Evolutionary conservation across 2,797 vertebrate genomes (phyloP).

Genomic region (Corythornis leucogaster): DNA sequence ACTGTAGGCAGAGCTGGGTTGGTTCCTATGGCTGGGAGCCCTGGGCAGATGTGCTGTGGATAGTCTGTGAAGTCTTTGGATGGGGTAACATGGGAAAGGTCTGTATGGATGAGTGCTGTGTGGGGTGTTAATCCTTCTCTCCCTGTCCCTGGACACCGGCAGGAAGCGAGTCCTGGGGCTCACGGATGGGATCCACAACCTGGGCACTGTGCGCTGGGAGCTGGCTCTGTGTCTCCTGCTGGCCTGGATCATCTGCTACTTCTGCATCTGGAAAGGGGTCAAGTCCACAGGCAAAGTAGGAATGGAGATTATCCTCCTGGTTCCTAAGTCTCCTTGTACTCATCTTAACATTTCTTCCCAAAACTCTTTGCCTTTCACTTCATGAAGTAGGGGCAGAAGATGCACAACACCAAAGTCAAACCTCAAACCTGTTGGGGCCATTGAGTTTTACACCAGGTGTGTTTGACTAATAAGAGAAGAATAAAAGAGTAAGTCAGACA

Average conservation of each 20-base stretch:
- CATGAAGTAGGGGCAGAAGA: not conserved
- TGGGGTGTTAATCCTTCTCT: constrained; percentile 18
- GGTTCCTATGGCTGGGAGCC: not conserved
- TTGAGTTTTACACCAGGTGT: not conserved
- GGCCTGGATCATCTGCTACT: constrained; percentile 86
- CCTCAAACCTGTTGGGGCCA: not conserved
- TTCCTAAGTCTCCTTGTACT: constrained; percentile 1
- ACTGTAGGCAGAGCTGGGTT: not conserved
- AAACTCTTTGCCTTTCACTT: not conserved
- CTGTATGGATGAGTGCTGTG: not conserved
- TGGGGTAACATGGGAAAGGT: not conserved
- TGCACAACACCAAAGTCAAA: not conserved
- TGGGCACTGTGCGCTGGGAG: constrained; percentile 80
- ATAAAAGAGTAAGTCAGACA: not conserved
- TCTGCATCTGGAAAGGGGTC: constrained; percentile 88
- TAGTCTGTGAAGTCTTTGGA: not conserved
- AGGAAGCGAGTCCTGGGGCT: constrained; percentile 85
- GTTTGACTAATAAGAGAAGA: not conserved
- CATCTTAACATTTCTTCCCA: not conserved
- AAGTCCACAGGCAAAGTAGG: constrained; percentile 85
- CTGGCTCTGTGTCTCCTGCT: constrained; percentile 82
- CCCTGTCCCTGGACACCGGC: constrained; percentile 5
- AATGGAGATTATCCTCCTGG: not conserved
- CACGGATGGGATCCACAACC: constrained; percentile 74
- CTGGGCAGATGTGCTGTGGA: not conserved